phyloP scores from a whole-genome alignment of 92 coral and sea anemone genomes.

The Paramuricea clavata region DNA sequence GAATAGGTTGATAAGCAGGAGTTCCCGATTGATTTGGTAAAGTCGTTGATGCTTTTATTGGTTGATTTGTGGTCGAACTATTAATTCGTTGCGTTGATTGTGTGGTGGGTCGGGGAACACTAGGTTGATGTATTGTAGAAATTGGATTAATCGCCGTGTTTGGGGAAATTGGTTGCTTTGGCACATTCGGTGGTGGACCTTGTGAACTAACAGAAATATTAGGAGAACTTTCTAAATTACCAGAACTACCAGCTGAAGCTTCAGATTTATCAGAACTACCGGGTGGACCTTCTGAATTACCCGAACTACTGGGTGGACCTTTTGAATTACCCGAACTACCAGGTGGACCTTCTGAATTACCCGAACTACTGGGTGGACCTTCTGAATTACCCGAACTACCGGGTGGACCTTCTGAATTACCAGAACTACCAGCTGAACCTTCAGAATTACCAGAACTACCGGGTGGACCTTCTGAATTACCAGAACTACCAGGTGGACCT shows the following conservation, averaged over 20 bases:
- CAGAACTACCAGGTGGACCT: neutral
- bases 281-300: neutral
- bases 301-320: neutral
- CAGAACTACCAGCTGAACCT: no score
- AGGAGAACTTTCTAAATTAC: neutral
- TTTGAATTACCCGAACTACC: neutral
- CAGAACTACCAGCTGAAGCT: neutral
- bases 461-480: neutral
- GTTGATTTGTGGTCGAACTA: neutral
- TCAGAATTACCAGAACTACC: no score
- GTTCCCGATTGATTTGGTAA: neutral
- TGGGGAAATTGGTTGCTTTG: neutral
- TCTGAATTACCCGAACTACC: neutral
- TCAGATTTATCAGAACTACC: neutral
- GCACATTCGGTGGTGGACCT: neutral
- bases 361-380: neutral
- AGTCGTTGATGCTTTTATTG: neutral
- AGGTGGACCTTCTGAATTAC: neutral
- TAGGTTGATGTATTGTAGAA: neutral
- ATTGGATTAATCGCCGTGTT: neutral
- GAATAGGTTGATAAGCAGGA: neutral
- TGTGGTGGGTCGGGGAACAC: neutral
- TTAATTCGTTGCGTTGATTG: neutral
- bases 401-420: neutral
- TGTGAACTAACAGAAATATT: neutral